Percentiles rank a stretch among this genome's conserved stretches.
phyloP scores from a whole-genome alignment of 37 sponge, comb jelly and placozoan species.

The Oopsacas minuta region DNA sequence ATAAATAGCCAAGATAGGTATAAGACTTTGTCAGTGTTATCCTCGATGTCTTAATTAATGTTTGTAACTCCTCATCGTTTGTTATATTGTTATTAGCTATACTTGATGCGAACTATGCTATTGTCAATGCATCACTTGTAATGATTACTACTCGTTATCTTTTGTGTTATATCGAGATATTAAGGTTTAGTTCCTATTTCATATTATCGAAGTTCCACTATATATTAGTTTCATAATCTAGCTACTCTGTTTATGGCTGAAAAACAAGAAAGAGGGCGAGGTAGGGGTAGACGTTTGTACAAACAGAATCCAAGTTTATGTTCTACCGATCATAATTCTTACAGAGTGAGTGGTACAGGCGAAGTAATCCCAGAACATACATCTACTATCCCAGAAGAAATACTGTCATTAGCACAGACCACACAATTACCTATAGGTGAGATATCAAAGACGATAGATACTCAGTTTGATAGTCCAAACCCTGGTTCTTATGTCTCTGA shows the following conservation, averaged over 20 bases:
- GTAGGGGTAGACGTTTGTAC: background rate
- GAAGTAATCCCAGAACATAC: background rate
- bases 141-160: background rate
- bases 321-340: background rate
- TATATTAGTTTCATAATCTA: no score
- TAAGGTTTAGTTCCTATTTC: no score
- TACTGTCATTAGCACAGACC: background rate
- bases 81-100: background rate
- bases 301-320: background rate
- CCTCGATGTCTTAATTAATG: background rate
- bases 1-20: background rate
- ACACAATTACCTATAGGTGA: background rate
- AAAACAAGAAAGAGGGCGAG: background rate
- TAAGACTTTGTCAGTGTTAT: background rate
- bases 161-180: no score
- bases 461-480: background rate
- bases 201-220: no score
- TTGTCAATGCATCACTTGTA: background rate
- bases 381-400: background rate
- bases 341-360: background rate
- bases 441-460: background rate
- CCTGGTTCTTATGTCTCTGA: background rate
- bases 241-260: no score
- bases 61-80: background rate
- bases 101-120: background rate